Evolutionary conservation across 2,113 vertebrate genomes (phyloP).

Genomic region (Macrotus californicus): DNA sequence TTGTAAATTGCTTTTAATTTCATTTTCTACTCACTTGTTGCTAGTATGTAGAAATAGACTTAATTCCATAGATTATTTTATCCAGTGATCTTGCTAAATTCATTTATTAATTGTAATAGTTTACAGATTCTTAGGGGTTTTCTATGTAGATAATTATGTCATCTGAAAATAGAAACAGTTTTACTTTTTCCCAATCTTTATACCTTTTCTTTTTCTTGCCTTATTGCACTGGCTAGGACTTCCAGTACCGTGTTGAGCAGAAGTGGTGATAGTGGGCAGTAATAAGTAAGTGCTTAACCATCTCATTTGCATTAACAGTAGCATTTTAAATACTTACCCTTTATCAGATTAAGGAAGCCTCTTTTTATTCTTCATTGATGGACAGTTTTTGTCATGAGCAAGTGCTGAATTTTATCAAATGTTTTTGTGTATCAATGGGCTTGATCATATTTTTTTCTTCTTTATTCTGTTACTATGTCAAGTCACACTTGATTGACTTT

Average conservation of each 20-base stretch:
- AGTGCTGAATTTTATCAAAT: neutral
- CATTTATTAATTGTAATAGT: neutral
- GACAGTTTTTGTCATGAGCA: neutral
- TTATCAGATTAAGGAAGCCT: neutral
- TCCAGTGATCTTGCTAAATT: neutral
- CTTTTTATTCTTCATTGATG: neutral
- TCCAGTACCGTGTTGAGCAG: neutral
- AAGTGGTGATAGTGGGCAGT: neutral
- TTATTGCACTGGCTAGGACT: neutral
- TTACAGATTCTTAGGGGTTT: neutral
- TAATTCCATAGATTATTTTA: neutral
- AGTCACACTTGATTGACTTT: neutral
- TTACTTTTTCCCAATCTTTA: neutral
- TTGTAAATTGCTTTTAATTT: neutral
- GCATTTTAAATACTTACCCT: neutral
- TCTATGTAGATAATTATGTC: neutral
- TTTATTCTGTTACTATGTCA: neutral
- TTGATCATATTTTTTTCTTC: neutral
- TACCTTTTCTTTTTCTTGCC: neutral
- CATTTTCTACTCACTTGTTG: neutral
- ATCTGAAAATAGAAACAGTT: neutral
- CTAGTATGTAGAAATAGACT: neutral
- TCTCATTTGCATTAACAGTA: neutral
- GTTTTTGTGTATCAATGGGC: neutral
- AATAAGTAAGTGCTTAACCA: neutral